Percentiles rank a stretch among this genome's conserved stretches.
These are phyloP conservation scores for Sylvilagus bachmani DNA, from an alignment of 2,113 vertebrate species.

Conservation along the genomic window DNA sequence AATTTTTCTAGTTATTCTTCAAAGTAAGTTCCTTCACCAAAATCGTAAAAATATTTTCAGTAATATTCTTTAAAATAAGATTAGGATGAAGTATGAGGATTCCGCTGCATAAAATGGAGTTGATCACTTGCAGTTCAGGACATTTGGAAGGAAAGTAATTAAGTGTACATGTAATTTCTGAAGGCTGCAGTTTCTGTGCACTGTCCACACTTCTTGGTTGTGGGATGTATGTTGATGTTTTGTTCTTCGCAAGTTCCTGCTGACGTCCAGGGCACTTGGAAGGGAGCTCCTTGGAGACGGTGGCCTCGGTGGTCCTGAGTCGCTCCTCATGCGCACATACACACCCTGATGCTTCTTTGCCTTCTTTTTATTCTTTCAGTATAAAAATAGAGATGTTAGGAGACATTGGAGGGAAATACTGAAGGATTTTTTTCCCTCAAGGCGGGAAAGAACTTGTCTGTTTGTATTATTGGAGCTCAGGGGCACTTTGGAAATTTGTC, in stretches of 20 bases:
- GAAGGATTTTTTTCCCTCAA: not conserved
- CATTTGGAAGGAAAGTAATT: not conserved
- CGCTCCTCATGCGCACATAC: not conserved
- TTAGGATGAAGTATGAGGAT: not conserved
- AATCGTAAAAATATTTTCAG: not conserved
- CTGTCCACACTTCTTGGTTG: not conserved
- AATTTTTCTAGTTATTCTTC: conserved; percentile 91
- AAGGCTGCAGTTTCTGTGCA: not conserved
- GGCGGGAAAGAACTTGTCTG: not conserved
- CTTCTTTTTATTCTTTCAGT: not conserved
- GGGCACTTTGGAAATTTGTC: not conserved
- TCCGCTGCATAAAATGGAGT: not conserved
- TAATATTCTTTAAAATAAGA: too few relatives aligned
- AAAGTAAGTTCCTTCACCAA: conserved; percentile 89
- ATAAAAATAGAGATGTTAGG: not conserved
- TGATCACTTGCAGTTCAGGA: not conserved
- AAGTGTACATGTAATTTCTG: too few relatives aligned
- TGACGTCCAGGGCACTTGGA: not conserved
- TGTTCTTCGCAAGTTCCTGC: not conserved
- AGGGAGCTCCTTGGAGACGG: not conserved
- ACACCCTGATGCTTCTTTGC: not conserved
- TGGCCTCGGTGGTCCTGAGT: not conserved
- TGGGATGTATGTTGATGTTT: not conserved
- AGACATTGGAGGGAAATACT: not conserved
- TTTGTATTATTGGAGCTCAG: not conserved